phyloP scores from a whole-genome alignment of 2,797 vertebrate genomes.

The Pygocentrus nattereri region DNA sequence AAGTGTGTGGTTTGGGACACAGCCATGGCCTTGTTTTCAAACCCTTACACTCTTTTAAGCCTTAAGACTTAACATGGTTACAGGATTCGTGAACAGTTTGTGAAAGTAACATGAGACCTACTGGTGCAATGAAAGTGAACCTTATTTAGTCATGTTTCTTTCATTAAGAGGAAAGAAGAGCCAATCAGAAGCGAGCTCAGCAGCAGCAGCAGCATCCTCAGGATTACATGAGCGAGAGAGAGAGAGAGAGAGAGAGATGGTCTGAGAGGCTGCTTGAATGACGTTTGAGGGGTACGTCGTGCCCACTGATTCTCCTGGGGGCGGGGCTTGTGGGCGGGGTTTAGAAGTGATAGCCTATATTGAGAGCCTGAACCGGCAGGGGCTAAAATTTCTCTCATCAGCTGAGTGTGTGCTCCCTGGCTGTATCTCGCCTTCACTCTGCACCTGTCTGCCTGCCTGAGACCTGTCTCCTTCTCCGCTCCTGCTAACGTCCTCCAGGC shows the following conservation, averaged over 20 bases:
- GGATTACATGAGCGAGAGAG: slow-evolving; percentile 10
- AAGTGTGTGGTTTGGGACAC: no score
- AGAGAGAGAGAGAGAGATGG: slow-evolving; percentile 37
- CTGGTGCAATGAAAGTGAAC: slow-evolving; percentile 1
- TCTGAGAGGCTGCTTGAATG: slow-evolving; percentile 39
- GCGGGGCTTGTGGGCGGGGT: slow-evolving; percentile 62
- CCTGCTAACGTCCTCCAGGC: slow-evolving; percentile 42
- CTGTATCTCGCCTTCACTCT: slow-evolving; percentile 40
- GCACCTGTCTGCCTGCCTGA: slow-evolving; percentile 50
- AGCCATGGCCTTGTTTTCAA: no score
- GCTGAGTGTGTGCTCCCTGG: slow-evolving; percentile 36
- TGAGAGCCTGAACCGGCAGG: slow-evolving; percentile 56
- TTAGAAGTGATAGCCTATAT: slow-evolving; percentile 60
- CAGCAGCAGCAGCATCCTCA: slow-evolving; percentile 10
- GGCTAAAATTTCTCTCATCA: slow-evolving; percentile 54
- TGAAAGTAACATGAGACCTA: slow-evolving; percentile 2
- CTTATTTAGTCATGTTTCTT: slow-evolving; percentile 16
- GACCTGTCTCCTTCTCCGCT: slow-evolving; percentile 34
- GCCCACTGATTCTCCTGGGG: slow-evolving; percentile 37
- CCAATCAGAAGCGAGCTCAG: background rate
- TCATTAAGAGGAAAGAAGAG: background rate
- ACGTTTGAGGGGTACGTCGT: slow-evolving; percentile 53
- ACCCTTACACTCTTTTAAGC: background rate
- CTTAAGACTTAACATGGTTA: background rate
- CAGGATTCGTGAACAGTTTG: background rate